Percentiles rank a stretch among this genome's conserved stretches.
These are phyloP conservation scores for Tipula lateralis DNA, from an alignment of 2,888 invertebrate genomes.

Conservation along the genomic window DNA sequence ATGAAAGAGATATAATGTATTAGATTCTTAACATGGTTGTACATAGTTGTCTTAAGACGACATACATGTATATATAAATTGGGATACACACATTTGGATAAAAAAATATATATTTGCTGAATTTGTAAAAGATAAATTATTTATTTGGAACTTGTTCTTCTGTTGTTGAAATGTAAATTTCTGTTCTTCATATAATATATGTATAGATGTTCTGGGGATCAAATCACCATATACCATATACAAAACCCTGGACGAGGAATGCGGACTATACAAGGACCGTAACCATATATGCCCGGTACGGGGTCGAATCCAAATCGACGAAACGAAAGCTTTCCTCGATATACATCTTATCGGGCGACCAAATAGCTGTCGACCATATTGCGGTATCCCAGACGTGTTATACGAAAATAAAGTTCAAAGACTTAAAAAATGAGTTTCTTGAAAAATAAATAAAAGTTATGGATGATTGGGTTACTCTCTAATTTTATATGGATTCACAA, in stretches of 20 bases:
- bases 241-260: no score
- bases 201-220: background rate
- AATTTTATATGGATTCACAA: background rate
- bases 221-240: background rate
- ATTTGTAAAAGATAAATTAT: background rate
- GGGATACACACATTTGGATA: background rate
- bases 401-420: no score
- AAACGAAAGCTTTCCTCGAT: no score
- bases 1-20: background rate
- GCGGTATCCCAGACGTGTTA: no score
- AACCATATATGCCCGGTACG: no score
- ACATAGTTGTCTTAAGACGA: background rate
- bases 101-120: background rate
- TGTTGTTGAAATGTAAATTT: background rate
- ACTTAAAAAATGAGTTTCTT: background rate
- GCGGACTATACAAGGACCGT: no score
- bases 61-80: background rate
- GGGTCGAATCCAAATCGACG: no score
- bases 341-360: no score
- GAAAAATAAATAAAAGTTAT: background rate
- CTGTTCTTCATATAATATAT: background rate
- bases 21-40: background rate
- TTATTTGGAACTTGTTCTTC: background rate
- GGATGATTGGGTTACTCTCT: background rate
- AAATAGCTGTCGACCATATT: no score